These are phyloP conservation scores for Axea sp. DNA, from an alignment of 2,888 invertebrate genomes.

Conservation along the genomic window DNA sequence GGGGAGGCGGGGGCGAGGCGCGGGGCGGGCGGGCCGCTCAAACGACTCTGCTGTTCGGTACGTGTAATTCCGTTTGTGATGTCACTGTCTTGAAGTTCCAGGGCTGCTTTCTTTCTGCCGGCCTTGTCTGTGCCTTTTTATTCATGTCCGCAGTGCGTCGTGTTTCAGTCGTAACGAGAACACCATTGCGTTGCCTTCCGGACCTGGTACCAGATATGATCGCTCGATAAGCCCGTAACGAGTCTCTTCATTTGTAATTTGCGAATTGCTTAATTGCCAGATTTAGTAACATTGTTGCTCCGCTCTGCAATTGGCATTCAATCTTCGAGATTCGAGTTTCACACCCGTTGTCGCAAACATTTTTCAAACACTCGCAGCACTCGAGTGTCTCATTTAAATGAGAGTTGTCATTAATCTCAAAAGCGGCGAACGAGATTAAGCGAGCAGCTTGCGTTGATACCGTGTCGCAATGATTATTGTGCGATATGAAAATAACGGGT, in stretches of 20 bases:
- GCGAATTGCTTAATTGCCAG: constrained; percentile 54
- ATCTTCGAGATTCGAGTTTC: too few relatives aligned
- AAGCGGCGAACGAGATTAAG: too few relatives aligned
- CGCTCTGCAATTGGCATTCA: too few relatives aligned
- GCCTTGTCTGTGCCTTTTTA: constrained; percentile 24
- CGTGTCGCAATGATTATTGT: too few relatives aligned
- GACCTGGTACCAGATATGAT: constrained; percentile 24
- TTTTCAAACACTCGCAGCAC: too few relatives aligned
- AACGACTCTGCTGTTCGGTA: constrained; percentile 65
- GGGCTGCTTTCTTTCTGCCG: constrained; percentile 44
- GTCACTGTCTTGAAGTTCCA: constrained; percentile 65
- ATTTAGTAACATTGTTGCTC: constrained; percentile 28
- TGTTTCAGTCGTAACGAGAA: constrained; percentile 38
- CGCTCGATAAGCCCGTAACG: constrained; percentile 42
- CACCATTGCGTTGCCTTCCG: constrained; percentile 23
- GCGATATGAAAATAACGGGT: too few relatives aligned
- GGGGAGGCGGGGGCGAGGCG: too few relatives aligned
- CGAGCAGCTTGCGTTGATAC: too few relatives aligned
- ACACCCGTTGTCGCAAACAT: too few relatives aligned
- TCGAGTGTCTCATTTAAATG: too few relatives aligned
- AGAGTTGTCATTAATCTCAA: too few relatives aligned
- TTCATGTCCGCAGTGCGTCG: constrained; percentile 26
- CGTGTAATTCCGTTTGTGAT: constrained; percentile 64
- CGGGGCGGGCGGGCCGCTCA: too few relatives aligned
- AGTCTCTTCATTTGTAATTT: constrained; percentile 54